phyloP scores from a whole-genome alignment of 2,113 vertebrate genomes.

The Shinisaurus crocodilurus region DNA sequence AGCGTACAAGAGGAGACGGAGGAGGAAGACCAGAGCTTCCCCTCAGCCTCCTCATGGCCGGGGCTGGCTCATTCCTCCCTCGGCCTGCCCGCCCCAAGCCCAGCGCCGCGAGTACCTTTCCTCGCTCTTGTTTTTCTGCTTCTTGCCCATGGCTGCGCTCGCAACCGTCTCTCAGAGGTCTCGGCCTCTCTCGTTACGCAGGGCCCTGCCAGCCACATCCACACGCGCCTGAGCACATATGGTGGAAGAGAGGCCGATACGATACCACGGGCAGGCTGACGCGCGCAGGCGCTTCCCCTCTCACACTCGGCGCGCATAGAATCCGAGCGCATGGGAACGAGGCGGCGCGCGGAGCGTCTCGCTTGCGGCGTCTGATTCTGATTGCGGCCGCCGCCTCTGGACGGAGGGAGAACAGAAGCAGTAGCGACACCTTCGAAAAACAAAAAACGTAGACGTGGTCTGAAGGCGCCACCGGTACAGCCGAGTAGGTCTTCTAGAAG shows the following conservation, averaged over 20 bases:
- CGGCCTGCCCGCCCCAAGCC: background rate
- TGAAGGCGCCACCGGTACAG: too few relatives aligned
- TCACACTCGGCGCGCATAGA: background rate
- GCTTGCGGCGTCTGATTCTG: background rate
- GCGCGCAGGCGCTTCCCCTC: slow-evolving; percentile 25
- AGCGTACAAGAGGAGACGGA: background rate
- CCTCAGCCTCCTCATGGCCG: background rate
- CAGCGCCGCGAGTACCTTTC: slow-evolving; percentile 73
- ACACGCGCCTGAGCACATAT: slow-evolving; percentile 56
- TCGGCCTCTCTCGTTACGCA: background rate
- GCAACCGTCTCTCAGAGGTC: background rate
- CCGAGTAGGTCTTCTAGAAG: background rate
- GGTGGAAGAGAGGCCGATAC: slow-evolving; percentile 15
- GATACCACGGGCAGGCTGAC: background rate
- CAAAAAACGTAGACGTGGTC: background rate
- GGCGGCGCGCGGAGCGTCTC: background rate
- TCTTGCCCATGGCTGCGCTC: slow-evolving; percentile 79
- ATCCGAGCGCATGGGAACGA: background rate
- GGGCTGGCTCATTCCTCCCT: background rate
- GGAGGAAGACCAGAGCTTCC: background rate
- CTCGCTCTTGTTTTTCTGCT: slow-evolving; percentile 84
- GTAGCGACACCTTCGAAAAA: too few relatives aligned
- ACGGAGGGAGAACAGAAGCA: background rate
- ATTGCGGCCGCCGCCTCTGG: background rate
- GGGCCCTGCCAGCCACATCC: slow-evolving; percentile 19